Conservation (phyloP, 2,888 invertebrate genomes). For the Agrotis clavis region DNA sequence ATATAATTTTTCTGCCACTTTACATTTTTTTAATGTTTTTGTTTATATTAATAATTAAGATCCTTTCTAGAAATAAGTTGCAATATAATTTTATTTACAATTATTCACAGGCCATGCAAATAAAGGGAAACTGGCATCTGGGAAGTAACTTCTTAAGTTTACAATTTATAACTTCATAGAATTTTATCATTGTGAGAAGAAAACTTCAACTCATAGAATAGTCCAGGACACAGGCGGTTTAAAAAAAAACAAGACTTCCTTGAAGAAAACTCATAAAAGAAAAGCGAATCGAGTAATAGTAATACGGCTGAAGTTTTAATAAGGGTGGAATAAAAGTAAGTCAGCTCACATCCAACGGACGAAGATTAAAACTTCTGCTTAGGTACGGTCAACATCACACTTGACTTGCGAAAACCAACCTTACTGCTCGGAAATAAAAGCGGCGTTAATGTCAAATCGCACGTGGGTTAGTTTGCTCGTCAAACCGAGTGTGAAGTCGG, state of each 20-base stretch:
- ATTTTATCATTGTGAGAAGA: not conserved
- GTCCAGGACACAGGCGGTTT: constrained; percentile 21
- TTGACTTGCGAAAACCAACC: constrained; percentile 1
- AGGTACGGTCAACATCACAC: constrained; percentile 29
- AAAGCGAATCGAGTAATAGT: constrained; percentile 81
- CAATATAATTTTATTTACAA: no score
- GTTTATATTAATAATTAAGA: no score
- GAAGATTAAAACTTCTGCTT: constrained; percentile 84
- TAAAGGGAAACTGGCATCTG: no score
- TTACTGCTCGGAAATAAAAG: not conserved
- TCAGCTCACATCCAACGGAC: constrained; percentile 77
- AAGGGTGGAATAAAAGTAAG: constrained; percentile 82
- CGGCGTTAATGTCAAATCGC: not conserved
- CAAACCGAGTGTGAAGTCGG: constrained; percentile 79
- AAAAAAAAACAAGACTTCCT: constrained; percentile 61
- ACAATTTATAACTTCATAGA: constrained; percentile 4
- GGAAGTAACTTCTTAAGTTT: not conserved
- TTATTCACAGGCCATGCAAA: no score
- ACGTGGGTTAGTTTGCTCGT: constrained; percentile 29
- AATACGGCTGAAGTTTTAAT: constrained; percentile 87
- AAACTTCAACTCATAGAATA: not conserved
- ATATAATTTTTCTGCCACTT: no score
- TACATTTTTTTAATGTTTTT: no score
- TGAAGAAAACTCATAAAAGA: constrained; percentile 83
- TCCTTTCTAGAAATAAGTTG: no score